A percentile compares a stretch with the other conserved stretches of the same genome.
These are phyloP conservation scores for Aepyceros melampus DNA, from an alignment of 2,113 vertebrate genomes.

Conservation along the genomic window DNA sequence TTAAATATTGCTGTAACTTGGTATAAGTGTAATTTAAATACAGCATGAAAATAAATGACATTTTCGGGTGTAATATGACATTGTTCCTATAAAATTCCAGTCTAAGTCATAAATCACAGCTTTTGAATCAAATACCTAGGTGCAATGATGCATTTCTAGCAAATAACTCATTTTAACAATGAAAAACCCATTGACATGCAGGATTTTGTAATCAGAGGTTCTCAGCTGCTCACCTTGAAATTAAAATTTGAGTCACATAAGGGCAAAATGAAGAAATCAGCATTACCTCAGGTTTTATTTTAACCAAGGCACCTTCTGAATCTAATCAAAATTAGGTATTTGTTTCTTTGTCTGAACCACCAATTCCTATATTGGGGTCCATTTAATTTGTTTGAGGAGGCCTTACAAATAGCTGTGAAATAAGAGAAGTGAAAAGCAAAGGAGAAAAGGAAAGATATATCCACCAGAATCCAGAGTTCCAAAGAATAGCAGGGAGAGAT, in stretches of 20 bases:
- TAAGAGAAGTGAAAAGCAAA: neutral
- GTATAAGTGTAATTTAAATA: slow-evolving; percentile 57
- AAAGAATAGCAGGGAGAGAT: neutral
- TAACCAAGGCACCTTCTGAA: slow-evolving; percentile 21
- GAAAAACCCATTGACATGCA: neutral
- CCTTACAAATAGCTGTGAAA: neutral
- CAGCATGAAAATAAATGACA: slow-evolving; percentile 62
- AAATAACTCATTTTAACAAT: slow-evolving; percentile 37
- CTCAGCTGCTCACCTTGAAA: slow-evolving; percentile 14
- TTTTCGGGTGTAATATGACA: slow-evolving; percentile 58
- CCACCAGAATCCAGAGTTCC: neutral
- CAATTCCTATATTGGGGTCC: slow-evolving; percentile 9
- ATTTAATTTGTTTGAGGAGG: slow-evolving; percentile 32
- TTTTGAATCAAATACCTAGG: slow-evolving; percentile 38
- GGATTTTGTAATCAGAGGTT: slow-evolving; percentile 46
- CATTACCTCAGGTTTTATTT: slow-evolving; percentile 38
- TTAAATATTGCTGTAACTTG: slow-evolving; percentile 44
- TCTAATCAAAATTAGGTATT: slow-evolving; percentile 30
- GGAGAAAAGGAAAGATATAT: neutral
- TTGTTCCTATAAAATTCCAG: slow-evolving; percentile 58
- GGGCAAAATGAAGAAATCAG: slow-evolving; percentile 18
- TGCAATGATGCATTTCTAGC: slow-evolving; percentile 52
- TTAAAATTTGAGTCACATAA: slow-evolving; percentile 17
- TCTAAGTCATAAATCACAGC: slow-evolving; percentile 48
- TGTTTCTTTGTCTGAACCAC: neutral